Evolutionary conservation across 37 sponge, comb jelly and placozoan species (phyloP).

Genomic region (Ianthella basta): DNA sequence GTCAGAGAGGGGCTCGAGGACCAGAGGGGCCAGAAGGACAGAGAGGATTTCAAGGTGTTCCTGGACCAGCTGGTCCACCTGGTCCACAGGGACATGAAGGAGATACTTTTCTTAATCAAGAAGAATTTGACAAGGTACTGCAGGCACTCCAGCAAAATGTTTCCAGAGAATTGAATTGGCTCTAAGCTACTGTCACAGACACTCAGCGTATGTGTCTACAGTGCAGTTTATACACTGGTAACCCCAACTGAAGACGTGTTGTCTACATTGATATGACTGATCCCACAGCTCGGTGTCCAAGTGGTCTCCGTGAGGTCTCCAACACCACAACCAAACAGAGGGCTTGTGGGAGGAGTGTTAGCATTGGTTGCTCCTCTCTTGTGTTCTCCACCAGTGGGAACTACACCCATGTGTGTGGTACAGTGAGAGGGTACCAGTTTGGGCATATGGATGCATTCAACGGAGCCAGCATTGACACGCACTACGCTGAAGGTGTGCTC

Average conservation of each 20-base stretch:
- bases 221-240: not conserved
- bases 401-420: conserved; percentile 18
- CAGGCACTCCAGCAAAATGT: not conserved
- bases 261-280: not conserved
- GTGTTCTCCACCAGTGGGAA: not conserved
- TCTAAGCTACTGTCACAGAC: no score
- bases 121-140: not conserved
- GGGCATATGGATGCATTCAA: not conserved
- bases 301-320: conserved; percentile 13
- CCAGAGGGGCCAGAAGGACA: not conserved
- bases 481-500: not conserved
- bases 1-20: not conserved
- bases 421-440: conserved; percentile 9
- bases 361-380: not conserved
- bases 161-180: not conserved
- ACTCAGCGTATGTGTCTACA: no score
- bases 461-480: not conserved
- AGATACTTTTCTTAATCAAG: not conserved
- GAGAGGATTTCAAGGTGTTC: not conserved
- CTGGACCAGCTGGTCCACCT: not conserved
- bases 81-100: not conserved
- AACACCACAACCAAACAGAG: conserved; percentile 15
- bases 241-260: not conserved
- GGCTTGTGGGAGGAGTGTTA: not conserved
- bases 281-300: not conserved